Base-by-base conservation (phyloP, 2,888 invertebrate species). In the Andrena trimmerana region DNA sequence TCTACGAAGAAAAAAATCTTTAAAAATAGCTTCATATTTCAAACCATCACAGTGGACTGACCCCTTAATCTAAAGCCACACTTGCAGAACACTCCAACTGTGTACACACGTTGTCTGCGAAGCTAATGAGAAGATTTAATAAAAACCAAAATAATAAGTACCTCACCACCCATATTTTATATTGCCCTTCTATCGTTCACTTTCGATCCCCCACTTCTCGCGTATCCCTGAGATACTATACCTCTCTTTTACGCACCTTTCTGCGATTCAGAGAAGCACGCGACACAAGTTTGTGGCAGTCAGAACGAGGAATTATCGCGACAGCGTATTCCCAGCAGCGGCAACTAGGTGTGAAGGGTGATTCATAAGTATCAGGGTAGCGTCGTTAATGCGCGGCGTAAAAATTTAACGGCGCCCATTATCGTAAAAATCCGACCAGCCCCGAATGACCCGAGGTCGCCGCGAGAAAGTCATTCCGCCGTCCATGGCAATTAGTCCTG, bases 401-500 rank as follows among this genome's bases (percentile, higher is more conserved):
- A 67, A 67, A 80, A 60, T 78, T 71, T 71, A 77, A 78, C 71
- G 60, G n/a, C 7, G 0, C 31, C 42, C 60, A 42, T 78, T 80
- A 65, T 60, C 66, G 70, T 65, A 77, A 79, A 79, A 77, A 63
- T 70, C 48, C 20, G 27, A 67, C 52, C 66, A 27, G 62, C 2
- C 57, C 27, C 69, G 72, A 33, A 69, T 78, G 83, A 73, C 75
- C 73, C 69, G 71, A 60, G 73, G 67, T 31, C 42, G 27, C 6
- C 65, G 76, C 72, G 54, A 79, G 68, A 67, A 83, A 80, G 80
- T 84, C 77, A 65, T 86, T 86, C 60, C 42, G 24, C 60, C 63
- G 67, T 74, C 62, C 73, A 31, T n/a, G 76, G 71, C 86, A 86
- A 86, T 86, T 86, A 86, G 80, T 60, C 69, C 33, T 76, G 84